These are phyloP conservation scores for Tokudaia tokunoshimensis DNA, from an alignment of 2,797 vertebrate genomes.

Conservation along the genomic window DNA sequence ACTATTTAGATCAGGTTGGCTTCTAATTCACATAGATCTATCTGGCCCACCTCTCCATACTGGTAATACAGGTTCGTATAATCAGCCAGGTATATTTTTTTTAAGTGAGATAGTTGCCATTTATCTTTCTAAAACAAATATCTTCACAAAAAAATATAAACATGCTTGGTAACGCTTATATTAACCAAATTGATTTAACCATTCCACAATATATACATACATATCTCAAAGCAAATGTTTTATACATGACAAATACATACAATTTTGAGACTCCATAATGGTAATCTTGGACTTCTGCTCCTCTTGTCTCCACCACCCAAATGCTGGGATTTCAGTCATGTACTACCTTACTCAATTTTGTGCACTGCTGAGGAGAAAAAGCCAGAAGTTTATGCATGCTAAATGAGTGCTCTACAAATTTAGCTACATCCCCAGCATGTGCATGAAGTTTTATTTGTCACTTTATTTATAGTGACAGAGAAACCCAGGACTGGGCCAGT, in stretches of 20 bases:
- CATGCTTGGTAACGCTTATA: background rate
- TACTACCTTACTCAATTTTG: background rate
- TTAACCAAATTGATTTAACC: background rate
- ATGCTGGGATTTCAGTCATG: background rate
- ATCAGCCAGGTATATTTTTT: background rate
- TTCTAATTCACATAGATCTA: background rate
- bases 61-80: background rate
- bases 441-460: background rate
- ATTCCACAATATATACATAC: background rate
- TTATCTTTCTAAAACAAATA: constrained; percentile 14
- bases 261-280: background rate
- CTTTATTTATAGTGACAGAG: background rate
- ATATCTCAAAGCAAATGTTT: background rate
- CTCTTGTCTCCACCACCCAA: background rate
- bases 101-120: background rate
- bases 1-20: background rate
- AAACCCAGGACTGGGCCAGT: background rate
- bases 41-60: background rate
- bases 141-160: background rate
- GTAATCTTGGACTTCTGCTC: background rate
- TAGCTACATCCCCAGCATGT: background rate
- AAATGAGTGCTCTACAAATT: too few species aligned
- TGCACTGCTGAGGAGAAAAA: background rate
- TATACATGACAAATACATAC: background rate
- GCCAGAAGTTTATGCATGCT: background rate